phyloP scores from a whole-genome alignment of 2,888 invertebrate genomes.

The Megalurothrips usitatus region DNA sequence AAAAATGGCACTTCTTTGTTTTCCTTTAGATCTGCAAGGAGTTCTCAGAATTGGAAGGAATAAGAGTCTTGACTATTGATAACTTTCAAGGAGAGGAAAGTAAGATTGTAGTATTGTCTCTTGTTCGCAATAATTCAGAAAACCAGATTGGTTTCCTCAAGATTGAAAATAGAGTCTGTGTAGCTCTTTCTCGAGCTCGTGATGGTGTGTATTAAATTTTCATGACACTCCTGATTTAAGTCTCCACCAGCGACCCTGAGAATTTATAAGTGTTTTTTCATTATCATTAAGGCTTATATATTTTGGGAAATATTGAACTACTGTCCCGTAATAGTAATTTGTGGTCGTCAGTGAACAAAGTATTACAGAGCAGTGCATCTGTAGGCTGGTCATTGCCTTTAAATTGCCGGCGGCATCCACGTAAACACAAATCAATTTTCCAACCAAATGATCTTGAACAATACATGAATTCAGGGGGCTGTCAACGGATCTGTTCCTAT shows the following conservation, averaged over 20 bases:
- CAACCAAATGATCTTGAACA: neutral
- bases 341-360: neutral
- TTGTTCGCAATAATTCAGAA: neutral
- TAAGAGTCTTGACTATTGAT: neutral
- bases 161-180: constrained; percentile 5
- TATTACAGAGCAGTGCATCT: neutral
- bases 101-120: neutral
- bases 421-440: neutral
- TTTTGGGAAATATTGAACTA: neutral
- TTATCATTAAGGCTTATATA: neutral
- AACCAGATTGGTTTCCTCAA: neutral
- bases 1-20: neutral
- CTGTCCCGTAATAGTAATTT: neutral
- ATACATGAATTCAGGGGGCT: neutral
- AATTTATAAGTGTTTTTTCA: neutral
- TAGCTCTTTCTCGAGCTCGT: neutral
- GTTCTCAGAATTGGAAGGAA: neutral
- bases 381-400: neutral
- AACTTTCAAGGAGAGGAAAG: constrained; percentile 7
- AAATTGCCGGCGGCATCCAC: neutral
- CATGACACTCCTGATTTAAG: too few species aligned
- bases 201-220: neutral
- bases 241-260: neutral
- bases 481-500: neutral
- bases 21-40: neutral